Base-by-base conservation (phyloP, 2,113 vertebrate genomes). In the Picathartes gymnocephalus region DNA sequence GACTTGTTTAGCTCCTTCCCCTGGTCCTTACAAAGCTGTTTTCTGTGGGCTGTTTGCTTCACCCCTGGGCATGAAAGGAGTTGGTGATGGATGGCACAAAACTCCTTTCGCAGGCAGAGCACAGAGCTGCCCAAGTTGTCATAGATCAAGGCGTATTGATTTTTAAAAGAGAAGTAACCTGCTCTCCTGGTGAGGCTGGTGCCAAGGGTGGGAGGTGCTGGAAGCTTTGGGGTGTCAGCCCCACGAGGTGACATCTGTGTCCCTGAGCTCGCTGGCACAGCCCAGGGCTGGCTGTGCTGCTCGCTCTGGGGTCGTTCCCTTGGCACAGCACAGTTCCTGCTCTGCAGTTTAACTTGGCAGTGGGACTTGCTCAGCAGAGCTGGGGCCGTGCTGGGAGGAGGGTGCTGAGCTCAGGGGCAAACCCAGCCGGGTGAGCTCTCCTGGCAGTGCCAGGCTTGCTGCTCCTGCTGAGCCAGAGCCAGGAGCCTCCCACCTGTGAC, bases 181-280 rank as follows among this genome's bases (percentile, higher is more conserved):
- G 25, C n/a, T 92, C 14, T 88, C 24, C n/a, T 65, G 50, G 20
- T n/a, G 23, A 54, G 23, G 40, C 10, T 6, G 62, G 64, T 70
- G 35, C 60, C 20, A 25, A 45, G n/a, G 19, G 11, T 27, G 50
- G 48, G 9, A 68, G n/a, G n/a, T 35, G 30, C 22, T 68, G 62
- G 19, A 30, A 31, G 31, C 9, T 77, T 48, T n/a, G 60, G 48
- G 12, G 24, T 16, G 13, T 12, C 47, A 39, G 25, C 25, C 21
- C 40, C n/a, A 3, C 4, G 10, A 60, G 54, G 21, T 60, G 9
- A 44, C 11, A 4, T 15, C 27, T 2, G 1, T 68, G 44, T 57
- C 45, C 30, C 39, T 0, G 0, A 45, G 39, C 61, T 56, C 0
- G 0, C 57, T 16, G 57, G 10, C 16, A 4, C 54, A 17, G 22